Percentiles rank a stretch among this genome's conserved stretches.
phyloP scores from a whole-genome alignment of 2,797 vertebrate genomes.

The Macroramphosus scolopax region DNA sequence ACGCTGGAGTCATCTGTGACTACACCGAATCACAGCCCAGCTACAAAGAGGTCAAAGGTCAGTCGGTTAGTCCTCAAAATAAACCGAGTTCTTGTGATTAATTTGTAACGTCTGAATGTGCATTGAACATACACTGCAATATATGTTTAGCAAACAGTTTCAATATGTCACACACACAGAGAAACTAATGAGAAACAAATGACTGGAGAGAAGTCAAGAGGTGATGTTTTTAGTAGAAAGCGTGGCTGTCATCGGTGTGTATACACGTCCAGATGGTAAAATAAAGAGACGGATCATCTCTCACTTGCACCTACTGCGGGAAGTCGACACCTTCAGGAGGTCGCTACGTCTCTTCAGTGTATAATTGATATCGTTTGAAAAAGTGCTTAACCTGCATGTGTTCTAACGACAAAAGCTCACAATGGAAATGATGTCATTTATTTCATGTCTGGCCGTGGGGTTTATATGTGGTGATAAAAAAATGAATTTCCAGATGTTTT shows the following conservation, averaged over 20 bases:
- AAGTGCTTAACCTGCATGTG: conserved; percentile 15
- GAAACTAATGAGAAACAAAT: too few relatives aligned
- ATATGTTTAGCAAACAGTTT: conserved; percentile 60
- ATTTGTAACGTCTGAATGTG: not conserved
- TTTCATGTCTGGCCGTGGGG: conserved; percentile 4
- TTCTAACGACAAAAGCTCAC: conserved; percentile 5
- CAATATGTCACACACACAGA: too few relatives aligned
- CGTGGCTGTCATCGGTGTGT: not conserved
- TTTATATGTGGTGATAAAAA: too few relatives aligned
- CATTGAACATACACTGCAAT: not conserved
- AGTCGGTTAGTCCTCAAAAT: conserved; percentile 17
- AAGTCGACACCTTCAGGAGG: conserved; percentile 14
- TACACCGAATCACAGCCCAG: conserved; percentile 73
- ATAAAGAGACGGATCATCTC: conserved; percentile 27
- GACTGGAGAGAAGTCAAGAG: conserved; percentile 1
- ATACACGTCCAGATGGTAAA: conserved; percentile 60
- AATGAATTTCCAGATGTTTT: too few relatives aligned
- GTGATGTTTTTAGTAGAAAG: conserved; percentile 7
- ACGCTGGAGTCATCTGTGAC: conserved; percentile 94
- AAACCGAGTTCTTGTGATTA: conserved; percentile 11
- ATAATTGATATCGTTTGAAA: conserved; percentile 24
- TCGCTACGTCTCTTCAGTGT: conserved; percentile 17
- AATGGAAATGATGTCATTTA: conserved; percentile 21
- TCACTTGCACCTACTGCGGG: conserved; percentile 17
- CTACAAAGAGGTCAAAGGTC: conserved; percentile 71